Evolutionary conservation across 2,113 vertebrate genomes (phyloP).

Genomic region (Synchiropus splendidus): DNA sequence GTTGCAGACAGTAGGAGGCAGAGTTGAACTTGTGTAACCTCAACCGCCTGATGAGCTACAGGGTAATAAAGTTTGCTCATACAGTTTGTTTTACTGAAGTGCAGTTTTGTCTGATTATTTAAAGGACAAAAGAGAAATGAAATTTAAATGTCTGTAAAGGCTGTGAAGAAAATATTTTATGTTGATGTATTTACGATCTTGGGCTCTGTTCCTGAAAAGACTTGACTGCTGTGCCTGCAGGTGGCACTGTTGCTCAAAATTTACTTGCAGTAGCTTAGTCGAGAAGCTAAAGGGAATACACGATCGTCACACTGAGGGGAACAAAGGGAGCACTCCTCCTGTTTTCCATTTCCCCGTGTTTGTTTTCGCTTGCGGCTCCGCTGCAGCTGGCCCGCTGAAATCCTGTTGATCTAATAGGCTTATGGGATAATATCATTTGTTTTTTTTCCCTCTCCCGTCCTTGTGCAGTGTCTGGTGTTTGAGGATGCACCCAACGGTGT

Average conservation of each 20-base stretch:
- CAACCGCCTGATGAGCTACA: too few species aligned
- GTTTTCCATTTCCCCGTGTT: slow-evolving; percentile 7
- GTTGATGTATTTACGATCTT: too few species aligned
- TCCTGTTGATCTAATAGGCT: slow-evolving; percentile 16
- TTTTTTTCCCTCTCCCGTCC: slow-evolving; percentile 9
- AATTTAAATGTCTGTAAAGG: too few species aligned
- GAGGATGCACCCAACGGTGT: slow-evolving; percentile 87
- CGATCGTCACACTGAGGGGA: slow-evolving; percentile 8
- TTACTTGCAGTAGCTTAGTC: slow-evolving; percentile 18
- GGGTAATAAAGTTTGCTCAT: slow-evolving; percentile 5
- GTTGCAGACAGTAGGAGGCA: too few species aligned
- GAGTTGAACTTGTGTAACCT: slow-evolving; percentile 1
- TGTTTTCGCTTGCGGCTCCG: slow-evolving; percentile 12
- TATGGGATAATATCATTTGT: slow-evolving; percentile 18
- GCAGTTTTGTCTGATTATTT: too few species aligned
- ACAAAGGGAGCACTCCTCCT: slow-evolving; percentile 7
- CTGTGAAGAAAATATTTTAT: too few species aligned
- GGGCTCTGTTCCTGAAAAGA: too few species aligned
- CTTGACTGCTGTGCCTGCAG: not conserved
- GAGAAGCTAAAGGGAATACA: slow-evolving; percentile 2
- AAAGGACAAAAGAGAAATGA: too few species aligned
- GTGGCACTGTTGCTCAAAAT: slow-evolving; percentile 3
- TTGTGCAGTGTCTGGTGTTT: slow-evolving; percentile 82
- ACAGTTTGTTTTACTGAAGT: too few species aligned
- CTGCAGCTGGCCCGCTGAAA: slow-evolving; percentile 1